These are phyloP conservation scores for Melipona bicolor DNA, from an alignment of 2,888 invertebrate species.

Conservation along the genomic window DNA sequence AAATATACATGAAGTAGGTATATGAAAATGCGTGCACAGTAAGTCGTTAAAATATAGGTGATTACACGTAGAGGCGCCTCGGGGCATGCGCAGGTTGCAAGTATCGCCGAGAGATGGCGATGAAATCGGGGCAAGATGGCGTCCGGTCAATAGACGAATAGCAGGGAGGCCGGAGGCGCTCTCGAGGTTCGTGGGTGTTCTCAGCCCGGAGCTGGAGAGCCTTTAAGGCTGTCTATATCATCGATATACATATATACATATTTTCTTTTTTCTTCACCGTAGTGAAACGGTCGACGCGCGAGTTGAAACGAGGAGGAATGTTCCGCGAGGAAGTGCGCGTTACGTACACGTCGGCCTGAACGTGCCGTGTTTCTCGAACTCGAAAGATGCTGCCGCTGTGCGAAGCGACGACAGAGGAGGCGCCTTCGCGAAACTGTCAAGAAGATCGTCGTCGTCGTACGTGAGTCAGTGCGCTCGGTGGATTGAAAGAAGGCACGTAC, in stretches of 20 bases:
- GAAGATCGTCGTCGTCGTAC: slow-evolving; percentile 61
- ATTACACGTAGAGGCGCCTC: not conserved
- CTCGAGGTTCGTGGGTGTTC: slow-evolving; percentile 67
- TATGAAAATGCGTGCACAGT: not conserved
- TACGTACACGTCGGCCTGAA: slow-evolving; percentile 49
- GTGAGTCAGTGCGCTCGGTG: slow-evolving; percentile 66
- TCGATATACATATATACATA: not conserved
- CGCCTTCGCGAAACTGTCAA: slow-evolving; percentile 68
- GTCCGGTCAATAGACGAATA: slow-evolving; percentile 78
- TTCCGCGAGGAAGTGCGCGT: slow-evolving; percentile 29
- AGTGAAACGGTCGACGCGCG: slow-evolving; percentile 44
- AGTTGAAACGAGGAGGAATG: slow-evolving; percentile 48
- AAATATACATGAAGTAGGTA: too few species aligned
- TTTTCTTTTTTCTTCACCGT: slow-evolving; percentile 3
- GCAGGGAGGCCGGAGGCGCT: slow-evolving; percentile 69
- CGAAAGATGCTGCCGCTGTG: slow-evolving; percentile 52
- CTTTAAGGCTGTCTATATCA: slow-evolving; percentile 42
- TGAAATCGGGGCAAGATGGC: slow-evolving; percentile 62
- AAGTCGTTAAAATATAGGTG: slow-evolving; percentile 7
- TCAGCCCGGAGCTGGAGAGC: slow-evolving; percentile 64
- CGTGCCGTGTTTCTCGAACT: slow-evolving; percentile 38
- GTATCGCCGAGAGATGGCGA: slow-evolving; percentile 43
- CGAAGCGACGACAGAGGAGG: slow-evolving; percentile 66
- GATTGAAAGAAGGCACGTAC: slow-evolving; percentile 68
- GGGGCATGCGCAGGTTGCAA: not conserved